Evolutionary conservation across 2,888 invertebrate genomes (phyloP), one percentile per base, ranked within the genome.

Genomic region (Drosophila helvetica): DNA sequence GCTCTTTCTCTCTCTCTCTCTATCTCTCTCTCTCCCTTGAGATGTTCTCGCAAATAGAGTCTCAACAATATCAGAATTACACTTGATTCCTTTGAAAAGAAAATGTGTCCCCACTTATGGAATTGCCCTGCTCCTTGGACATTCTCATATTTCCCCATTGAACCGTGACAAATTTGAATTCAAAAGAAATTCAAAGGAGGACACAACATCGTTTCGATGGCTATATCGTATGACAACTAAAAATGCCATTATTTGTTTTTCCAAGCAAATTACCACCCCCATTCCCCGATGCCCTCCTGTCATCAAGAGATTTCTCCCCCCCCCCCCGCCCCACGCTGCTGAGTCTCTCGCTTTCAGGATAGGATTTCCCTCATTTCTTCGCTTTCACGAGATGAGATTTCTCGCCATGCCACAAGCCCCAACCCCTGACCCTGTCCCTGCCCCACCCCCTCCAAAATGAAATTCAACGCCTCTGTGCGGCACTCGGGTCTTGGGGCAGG

Each of bases 161-260:
- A 65, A 30, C 48, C 43, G 33, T 65, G 66, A 66, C 66, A 66
- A 66, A 66, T 66, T 66, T 66, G 22, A 22, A 5, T 22, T 22
- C 22, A 55, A 55, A 55, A 65, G 55, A 22, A 52, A 52, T n/a
- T 3, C 27, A 5, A 27, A 10, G 9, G 45, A 38, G 38, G 53
- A 46, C 22, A 22, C 5, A 60, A 68, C 45, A 42, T n/a, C 42
- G 42, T 22, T 42, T 6, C 38, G 42, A n/a, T 70, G 42, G 59
- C 65, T 58, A 19, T 72, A 65, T 64, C 64, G 60, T 69, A 47
- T 69, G 60, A 52, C 61, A 62, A 58, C 69, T 69, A 68, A 52
- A 71, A 68, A 48, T 68, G 33, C 58, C 68, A 68, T 52, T 68
- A 68, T 68, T 68, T 68, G 68, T 68, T 67, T 66, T 67, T 58